Evolutionary conservation across 2,113 vertebrate genomes (phyloP).

Genomic region (Pavo muticus): DNA sequence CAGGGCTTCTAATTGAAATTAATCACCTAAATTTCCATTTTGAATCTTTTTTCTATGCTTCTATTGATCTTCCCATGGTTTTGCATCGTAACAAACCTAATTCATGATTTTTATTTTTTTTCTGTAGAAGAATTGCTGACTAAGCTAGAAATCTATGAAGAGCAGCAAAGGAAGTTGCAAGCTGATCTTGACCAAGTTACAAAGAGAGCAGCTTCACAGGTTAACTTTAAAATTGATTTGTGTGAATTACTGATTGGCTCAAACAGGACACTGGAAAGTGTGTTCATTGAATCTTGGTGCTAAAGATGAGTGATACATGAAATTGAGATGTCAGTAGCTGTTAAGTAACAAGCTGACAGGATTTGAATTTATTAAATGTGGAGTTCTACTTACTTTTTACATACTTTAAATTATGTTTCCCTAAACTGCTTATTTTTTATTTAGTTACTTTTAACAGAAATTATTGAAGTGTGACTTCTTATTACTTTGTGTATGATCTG

Average conservation of each 20-base stretch:
- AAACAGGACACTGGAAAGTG: not conserved
- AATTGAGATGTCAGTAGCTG: not conserved
- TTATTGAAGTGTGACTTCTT: not conserved
- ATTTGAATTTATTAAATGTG: not conserved
- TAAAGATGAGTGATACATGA: not conserved
- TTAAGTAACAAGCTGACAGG: not conserved
- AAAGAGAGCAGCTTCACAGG: slow-evolving; percentile 91
- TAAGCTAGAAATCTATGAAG: slow-evolving; percentile 89
- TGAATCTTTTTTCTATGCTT: not conserved
- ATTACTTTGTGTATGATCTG: not conserved
- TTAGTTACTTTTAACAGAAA: not conserved
- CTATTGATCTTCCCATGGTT: not conserved
- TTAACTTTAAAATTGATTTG: slow-evolving; percentile 34
- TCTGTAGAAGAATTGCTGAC: slow-evolving; percentile 83
- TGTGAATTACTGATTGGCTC: not conserved
- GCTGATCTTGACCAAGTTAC: slow-evolving; percentile 92
- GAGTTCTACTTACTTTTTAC: not conserved
- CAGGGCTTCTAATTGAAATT: not conserved
- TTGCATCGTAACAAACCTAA: not conserved
- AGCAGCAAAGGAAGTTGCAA: slow-evolving; percentile 90
- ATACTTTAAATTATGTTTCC: not conserved
- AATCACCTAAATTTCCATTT: not conserved
- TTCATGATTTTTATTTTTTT: not conserved
- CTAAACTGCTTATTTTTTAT: not conserved
- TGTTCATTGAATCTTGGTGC: not conserved